Evolutionary conservation across 2,888 invertebrate genomes (phyloP).

Genomic region (Drosophila subsilvestris): DNA sequence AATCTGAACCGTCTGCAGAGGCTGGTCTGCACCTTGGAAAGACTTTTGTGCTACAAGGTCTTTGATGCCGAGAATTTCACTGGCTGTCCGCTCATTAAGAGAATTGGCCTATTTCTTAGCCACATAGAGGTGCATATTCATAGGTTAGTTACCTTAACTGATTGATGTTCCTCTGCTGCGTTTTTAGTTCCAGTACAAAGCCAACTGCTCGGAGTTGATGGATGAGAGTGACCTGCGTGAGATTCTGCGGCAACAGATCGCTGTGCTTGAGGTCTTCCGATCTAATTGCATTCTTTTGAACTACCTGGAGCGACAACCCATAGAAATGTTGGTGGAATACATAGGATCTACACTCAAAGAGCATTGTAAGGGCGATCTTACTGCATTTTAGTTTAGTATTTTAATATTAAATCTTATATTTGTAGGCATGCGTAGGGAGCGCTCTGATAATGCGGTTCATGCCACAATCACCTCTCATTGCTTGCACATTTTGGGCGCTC

Average conservation of each 20-base stretch:
- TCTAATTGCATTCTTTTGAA: conserved; percentile 58
- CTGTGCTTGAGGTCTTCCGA: conserved; percentile 66
- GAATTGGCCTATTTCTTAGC: conserved; percentile 81
- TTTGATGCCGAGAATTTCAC: conserved; percentile 62
- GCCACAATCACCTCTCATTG: conserved; percentile 47
- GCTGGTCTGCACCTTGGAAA: conserved; percentile 67
- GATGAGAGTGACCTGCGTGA: conserved; percentile 68
- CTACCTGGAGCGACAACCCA: conserved; percentile 74
- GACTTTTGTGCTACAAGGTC: conserved; percentile 73
- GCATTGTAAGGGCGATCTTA: conserved; percentile 56
- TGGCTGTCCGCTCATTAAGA: conserved; percentile 80
- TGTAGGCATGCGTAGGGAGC: conserved; percentile 29
- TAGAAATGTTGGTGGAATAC: conserved; percentile 78
- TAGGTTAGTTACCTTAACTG: background rate
- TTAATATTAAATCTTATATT: background rate
- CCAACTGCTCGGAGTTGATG: conserved; percentile 47
- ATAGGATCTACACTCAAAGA: conserved; percentile 59
- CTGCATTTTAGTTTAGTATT: background rate
- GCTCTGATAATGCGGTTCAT: conserved; percentile 52
- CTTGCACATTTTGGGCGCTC: conserved; percentile 65
- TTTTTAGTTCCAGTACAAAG: conserved; percentile 76
- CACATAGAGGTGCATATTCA: conserved; percentile 73
- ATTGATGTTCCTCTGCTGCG: background rate
- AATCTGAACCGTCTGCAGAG: conserved; percentile 71
- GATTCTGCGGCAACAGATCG: conserved; percentile 65